Conservation (phyloP, 2,113 vertebrate species). For the Nannobrachium achirus region DNA sequence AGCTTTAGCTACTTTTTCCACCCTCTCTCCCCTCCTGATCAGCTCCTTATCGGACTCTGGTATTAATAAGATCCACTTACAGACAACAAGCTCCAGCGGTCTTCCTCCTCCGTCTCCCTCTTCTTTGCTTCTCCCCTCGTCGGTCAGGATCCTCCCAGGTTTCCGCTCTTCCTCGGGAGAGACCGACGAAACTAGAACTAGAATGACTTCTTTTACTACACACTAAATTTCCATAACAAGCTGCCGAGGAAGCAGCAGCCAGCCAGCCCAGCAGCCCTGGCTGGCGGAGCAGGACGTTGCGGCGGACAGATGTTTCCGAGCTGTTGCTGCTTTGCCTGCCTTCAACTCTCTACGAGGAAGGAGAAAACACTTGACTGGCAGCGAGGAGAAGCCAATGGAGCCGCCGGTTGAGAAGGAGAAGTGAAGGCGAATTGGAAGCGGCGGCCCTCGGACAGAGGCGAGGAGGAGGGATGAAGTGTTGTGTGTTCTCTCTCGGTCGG, state of each 20-base stretch:
- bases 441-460: constrained; percentile 69
- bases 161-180: constrained; percentile 12
- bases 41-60: constrained; percentile 75
- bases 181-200: constrained; percentile 68
- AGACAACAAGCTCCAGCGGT: constrained; percentile 77
- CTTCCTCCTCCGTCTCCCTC: constrained; percentile 51
- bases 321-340: constrained; percentile 84
- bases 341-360: constrained; percentile 70
- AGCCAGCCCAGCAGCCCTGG: constrained; percentile 14
- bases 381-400: constrained; percentile 76
- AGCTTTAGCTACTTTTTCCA: constrained; percentile 78
- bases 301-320: constrained; percentile 87
- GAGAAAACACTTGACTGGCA: constrained; percentile 80
- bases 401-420: constrained; percentile 68
- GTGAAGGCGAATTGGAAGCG: constrained; percentile 78
- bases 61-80: constrained; percentile 75
- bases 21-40: constrained; percentile 61
- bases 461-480: constrained; percentile 72
- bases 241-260: constrained; percentile 70
- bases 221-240: constrained; percentile 79
- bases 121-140: constrained; percentile 42
- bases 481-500: constrained; percentile 67
- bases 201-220: constrained; percentile 76
- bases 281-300: constrained; percentile 68
- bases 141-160: constrained; percentile 51